Evolutionary conservation across 2,113 vertebrate species (phyloP).

Genomic region (Globicephala melas): DNA sequence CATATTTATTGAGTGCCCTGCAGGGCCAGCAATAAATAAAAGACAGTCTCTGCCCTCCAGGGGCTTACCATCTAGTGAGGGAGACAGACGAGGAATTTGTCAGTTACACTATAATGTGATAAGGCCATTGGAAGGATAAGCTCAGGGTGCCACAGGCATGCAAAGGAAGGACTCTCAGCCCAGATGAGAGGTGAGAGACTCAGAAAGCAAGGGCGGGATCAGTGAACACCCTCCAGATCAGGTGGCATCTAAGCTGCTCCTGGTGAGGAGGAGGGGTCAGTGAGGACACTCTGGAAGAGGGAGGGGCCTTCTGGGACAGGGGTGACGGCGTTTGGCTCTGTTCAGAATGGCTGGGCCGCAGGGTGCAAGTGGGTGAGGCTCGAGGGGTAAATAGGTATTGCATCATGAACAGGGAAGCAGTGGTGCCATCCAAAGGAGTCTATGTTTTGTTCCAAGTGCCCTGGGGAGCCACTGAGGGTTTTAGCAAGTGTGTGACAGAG

Average conservation of each 20-base stretch:
- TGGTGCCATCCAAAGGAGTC: neutral
- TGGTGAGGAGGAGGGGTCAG: neutral
- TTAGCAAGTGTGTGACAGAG: neutral
- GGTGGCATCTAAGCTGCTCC: neutral
- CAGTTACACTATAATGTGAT: neutral
- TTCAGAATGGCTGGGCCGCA: neutral
- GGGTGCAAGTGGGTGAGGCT: neutral
- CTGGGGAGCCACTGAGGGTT: neutral
- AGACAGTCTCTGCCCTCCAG: neutral
- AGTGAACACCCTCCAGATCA: neutral
- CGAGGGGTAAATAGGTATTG: neutral
- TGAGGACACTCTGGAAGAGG: neutral
- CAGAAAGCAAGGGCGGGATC: neutral
- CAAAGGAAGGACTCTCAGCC: neutral
- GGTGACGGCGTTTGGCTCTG: neutral
- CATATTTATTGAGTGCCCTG: neutral
- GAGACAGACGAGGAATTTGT: neutral
- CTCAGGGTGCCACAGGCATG: neutral
- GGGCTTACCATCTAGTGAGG: neutral
- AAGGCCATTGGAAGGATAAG: neutral
- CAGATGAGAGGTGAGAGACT: neutral
- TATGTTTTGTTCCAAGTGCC: neutral
- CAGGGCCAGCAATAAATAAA: neutral
- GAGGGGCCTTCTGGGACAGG: neutral
- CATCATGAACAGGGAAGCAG: neutral